Evolutionary conservation across 2,113 vertebrate genomes (phyloP).

Genomic region (Synchiropus splendidus): DNA sequence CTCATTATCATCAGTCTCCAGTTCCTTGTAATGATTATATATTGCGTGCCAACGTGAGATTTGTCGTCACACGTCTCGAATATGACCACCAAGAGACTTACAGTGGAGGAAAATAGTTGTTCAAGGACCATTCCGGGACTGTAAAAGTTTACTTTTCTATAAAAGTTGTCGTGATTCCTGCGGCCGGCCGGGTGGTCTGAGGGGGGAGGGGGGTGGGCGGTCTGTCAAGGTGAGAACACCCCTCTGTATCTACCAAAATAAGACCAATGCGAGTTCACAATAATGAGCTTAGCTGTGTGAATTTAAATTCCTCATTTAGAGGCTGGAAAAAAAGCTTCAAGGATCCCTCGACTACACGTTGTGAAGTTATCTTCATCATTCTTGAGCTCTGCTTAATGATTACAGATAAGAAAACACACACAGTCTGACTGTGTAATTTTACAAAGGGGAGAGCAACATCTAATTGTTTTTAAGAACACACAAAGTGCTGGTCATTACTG

Average conservation of each 20-base stretch:
- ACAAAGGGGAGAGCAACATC: no score
- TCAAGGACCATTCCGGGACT: slow-evolving; percentile 31
- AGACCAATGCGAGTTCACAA: slow-evolving; percentile 27
- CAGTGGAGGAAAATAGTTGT: slow-evolving; percentile 22
- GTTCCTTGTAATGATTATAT: slow-evolving; percentile 52
- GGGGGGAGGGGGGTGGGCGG: not conserved
- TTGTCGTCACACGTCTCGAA: slow-evolving; percentile 29
- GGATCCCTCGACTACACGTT: slow-evolving; percentile 27
- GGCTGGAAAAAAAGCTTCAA: slow-evolving; percentile 26
- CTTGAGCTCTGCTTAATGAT: slow-evolving; percentile 32
- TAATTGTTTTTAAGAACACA: no score
- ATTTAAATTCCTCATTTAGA: slow-evolving; percentile 38
- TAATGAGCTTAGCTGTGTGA: slow-evolving; percentile 34
- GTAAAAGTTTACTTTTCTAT: slow-evolving; percentile 23
- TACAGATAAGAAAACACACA: slow-evolving; percentile 25
- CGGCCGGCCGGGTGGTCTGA: slow-evolving; percentile 4
- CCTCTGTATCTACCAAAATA: not conserved
- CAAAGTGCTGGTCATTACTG: no score
- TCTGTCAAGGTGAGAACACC: slow-evolving; percentile 7
- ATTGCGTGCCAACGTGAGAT: slow-evolving; percentile 37
- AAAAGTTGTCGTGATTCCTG: slow-evolving; percentile 28
- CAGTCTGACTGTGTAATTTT: slow-evolving; percentile 11
- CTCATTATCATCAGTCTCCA: slow-evolving; percentile 49
- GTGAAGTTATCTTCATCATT: slow-evolving; percentile 39
- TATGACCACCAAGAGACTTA: slow-evolving; percentile 37